Evolutionary conservation across 2,888 invertebrate species (phyloP), one percentile per base, ranked within the genome.

Genomic region (Pachymerium ferrugineum): DNA sequence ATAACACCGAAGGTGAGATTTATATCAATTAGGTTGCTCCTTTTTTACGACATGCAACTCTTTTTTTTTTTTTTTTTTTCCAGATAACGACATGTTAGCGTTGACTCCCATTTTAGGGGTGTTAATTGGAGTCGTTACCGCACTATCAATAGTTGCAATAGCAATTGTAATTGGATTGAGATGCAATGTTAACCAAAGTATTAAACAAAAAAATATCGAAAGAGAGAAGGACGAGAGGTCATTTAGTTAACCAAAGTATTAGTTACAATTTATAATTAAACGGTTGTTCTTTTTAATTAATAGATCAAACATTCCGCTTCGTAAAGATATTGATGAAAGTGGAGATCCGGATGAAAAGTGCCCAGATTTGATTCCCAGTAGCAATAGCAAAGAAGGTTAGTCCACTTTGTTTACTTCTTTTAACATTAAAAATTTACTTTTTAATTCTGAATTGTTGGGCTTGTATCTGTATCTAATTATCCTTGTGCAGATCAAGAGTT

Each of bases 51-150:
- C n/a, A n/a, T n/a, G n/a, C n/a, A n/a, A n/a, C n/a, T n/a, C n/a
- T n/a, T n/a, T n/a, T n/a, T n/a, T n/a, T n/a, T n/a, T n/a, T n/a
- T n/a, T n/a, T n/a, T n/a, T n/a, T n/a, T n/a, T n/a, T n/a, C n/a
- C n/a, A 76, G 76, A 76, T 30, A 75, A 75, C 70, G 77, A 76
- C 38, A 33, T 76, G 30, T 74, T 77, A 25, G 35, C 78, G 25
- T 88, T 94, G 82, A 92, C 93, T 0, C 93, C 93, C 0, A 89
- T 92, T 80, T 87, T 93, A 85, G 92, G 92, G 76, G 89, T 93
- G 4, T 89, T 92, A 76, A 90, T 93, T 73, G 93, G 93, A 0
- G 89, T 92, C 0, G 90, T 90, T 8, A 88, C 91, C 0, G 90
- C 92, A 33, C 86, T 92, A 81, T 88, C 93, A 0, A 89, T 93